phyloP scores from a whole-genome alignment of 1,140 invertebrate species.

The Musca vetustissima region DNA sequence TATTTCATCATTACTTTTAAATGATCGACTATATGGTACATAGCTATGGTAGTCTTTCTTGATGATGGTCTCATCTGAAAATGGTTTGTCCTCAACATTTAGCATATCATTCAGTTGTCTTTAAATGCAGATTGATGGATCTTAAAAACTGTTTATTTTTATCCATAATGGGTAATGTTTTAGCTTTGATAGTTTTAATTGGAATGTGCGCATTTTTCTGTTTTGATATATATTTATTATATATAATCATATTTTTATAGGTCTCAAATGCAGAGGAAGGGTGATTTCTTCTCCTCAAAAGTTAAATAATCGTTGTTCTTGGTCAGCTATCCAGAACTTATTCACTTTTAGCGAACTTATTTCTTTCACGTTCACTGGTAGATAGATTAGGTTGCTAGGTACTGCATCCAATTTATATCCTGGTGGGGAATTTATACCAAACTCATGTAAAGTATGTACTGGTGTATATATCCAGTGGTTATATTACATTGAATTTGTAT shows the following conservation, averaged over 20 bases:
- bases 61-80: constrained; percentile 30
- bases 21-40: constrained; percentile 44
- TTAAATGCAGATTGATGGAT: neutral
- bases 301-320: constrained; percentile 2
- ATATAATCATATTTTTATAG: too few species aligned
- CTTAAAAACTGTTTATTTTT: neutral
- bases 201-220: too few species aligned
- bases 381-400: constrained; percentile 45
- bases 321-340: constrained; percentile 19
- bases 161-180: neutral
- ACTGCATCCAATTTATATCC: constrained; percentile 43
- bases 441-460: constrained; percentile 45
- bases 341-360: neutral
- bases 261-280: constrained; percentile 7
- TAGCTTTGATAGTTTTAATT: neutral
- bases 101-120: neutral
- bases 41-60: constrained; percentile 49
- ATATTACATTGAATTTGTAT: constrained; percentile 38
- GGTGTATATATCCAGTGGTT: constrained; percentile 35
- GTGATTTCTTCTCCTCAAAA: neutral
- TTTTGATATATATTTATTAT: too few species aligned
- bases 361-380: constrained; percentile 35
- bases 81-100: constrained; percentile 13
- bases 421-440: constrained; percentile 36
- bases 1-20: constrained; percentile 51